Percentiles rank a stretch among this genome's conserved stretches.
These are phyloP conservation scores for Carcharodon carcharias DNA, from an alignment of 2,797 vertebrate genomes.

Conservation along the genomic window DNA sequence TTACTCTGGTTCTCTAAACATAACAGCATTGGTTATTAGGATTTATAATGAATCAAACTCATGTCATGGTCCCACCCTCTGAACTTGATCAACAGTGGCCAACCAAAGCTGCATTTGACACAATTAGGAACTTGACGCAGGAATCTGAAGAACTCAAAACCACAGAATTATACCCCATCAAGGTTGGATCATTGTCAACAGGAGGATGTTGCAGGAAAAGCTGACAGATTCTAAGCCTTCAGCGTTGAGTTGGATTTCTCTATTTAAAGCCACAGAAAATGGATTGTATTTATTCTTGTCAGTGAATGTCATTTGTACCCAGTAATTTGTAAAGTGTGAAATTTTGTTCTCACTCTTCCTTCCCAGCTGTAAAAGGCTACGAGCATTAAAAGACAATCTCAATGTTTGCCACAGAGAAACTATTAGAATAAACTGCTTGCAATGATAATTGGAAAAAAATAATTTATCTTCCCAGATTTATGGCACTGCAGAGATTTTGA, in stretches of 20 bases:
- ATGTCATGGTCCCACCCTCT: background rate
- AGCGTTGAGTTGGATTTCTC: background rate
- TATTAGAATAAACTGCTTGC: background rate
- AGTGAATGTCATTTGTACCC: background rate
- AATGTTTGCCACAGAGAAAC: background rate
- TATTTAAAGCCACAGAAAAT: background rate
- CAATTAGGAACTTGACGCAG: background rate
- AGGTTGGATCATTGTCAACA: background rate
- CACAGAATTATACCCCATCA: background rate
- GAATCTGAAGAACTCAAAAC: background rate
- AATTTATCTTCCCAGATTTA: background rate
- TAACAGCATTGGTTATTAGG: background rate
- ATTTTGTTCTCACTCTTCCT: background rate
- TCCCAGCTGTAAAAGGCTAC: background rate
- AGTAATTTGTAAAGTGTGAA: constrained; percentile 5
- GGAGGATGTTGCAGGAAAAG: background rate
- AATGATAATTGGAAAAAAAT: background rate
- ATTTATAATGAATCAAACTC: background rate
- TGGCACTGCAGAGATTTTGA: background rate
- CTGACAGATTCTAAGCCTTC: background rate
- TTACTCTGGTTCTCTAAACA: background rate
- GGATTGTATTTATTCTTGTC: background rate
- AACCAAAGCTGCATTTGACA: background rate
- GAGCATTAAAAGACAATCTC: background rate
- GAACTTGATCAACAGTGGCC: background rate